Evolutionary conservation across 92 coral and sea anemone genomes (phyloP).

Genomic region (Porites rus): DNA sequence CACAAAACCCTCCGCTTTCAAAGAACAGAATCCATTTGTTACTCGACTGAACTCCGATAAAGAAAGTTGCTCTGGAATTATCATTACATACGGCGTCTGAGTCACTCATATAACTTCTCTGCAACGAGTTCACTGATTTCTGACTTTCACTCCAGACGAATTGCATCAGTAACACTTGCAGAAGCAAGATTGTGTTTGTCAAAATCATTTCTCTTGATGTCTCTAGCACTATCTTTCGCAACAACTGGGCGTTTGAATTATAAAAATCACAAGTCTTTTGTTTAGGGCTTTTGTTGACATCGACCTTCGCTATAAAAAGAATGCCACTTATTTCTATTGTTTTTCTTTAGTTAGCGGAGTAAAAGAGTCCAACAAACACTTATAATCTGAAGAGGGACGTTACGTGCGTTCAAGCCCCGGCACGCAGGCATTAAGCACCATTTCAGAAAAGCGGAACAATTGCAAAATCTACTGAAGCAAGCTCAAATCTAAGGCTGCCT

Average conservation of each 20-base stretch:
- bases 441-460: no score
- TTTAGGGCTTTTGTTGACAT: no score
- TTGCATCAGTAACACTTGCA: not conserved
- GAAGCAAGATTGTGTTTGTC: not conserved
- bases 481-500: no score
- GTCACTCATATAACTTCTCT: slow-evolving; percentile 3
- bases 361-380: no score
- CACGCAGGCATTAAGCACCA: no score
- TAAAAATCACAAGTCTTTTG: no score
- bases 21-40: slow-evolving; percentile 65
- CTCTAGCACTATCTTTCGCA: not conserved
- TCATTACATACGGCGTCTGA: slow-evolving; percentile 64
- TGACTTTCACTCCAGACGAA: not conserved
- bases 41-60: slow-evolving; percentile 30
- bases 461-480: no score
- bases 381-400: no score
- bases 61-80: slow-evolving; percentile 56
- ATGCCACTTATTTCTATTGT: no score
- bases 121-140: not conserved
- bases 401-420: no score
- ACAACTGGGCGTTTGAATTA: not conserved
- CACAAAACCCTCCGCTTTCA: slow-evolving; percentile 68
- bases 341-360: no score
- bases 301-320: no score
- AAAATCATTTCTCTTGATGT: not conserved